A percentile compares a stretch with the other conserved stretches of the same genome.
phyloP scores from a whole-genome alignment of 2,113 vertebrate species.

The Ictalurus punctatus region DNA sequence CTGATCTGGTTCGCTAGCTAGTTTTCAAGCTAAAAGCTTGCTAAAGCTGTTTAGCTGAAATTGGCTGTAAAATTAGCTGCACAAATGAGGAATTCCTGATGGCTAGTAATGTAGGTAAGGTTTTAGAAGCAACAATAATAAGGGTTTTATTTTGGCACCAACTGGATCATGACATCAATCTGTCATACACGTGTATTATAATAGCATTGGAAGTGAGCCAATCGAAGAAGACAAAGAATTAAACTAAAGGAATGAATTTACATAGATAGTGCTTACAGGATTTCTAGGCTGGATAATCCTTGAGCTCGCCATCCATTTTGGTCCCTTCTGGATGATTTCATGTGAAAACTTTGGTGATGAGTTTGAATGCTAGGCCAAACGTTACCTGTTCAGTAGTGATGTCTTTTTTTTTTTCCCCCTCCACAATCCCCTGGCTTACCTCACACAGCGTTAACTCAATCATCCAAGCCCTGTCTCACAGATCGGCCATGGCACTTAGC shows the following conservation, averaged over 20 bases:
- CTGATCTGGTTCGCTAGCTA: background rate
- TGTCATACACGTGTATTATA: background rate
- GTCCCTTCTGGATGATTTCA: background rate
- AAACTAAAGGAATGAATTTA: background rate
- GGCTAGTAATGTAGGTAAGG: background rate
- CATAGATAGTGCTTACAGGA: background rate
- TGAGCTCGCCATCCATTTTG: background rate
- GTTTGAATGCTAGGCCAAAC: background rate
- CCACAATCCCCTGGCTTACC: slow-evolving; percentile 53
- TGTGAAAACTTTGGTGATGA: background rate
- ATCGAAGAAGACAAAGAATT: background rate
- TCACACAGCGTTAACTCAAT: slow-evolving; percentile 57
- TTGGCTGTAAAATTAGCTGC: background rate
- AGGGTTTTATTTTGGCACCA: background rate
- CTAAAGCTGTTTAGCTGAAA: background rate
- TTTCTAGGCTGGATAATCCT: no score
- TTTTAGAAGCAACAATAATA: background rate
- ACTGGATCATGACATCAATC: background rate
- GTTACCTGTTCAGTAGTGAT: background rate
- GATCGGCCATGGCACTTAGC: slow-evolving; percentile 67
- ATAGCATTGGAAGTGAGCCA: background rate
- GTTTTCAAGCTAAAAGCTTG: background rate
- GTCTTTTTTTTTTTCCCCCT: background rate
- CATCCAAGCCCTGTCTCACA: slow-evolving; percentile 31
- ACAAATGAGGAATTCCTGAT: background rate